These are phyloP conservation scores for Labrus mixtus DNA, from an alignment of 2,113 vertebrate species.

Conservation along the genomic window DNA sequence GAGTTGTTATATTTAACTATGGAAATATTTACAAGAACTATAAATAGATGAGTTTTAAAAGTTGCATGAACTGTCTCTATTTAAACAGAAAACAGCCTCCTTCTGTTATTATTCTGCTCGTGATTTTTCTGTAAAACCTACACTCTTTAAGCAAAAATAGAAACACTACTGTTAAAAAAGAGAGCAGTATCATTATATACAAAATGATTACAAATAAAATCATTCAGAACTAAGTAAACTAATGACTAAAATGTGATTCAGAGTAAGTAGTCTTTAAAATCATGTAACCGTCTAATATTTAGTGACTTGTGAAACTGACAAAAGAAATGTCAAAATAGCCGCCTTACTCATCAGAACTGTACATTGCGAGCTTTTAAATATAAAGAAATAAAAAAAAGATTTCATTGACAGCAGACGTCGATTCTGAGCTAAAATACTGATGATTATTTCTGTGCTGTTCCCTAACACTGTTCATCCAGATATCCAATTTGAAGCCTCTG, in stretches of 20 bases:
- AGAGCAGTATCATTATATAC: too few species aligned
- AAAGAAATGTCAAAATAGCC: conserved; percentile 23
- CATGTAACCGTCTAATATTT: not conserved
- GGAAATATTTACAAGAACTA: too few species aligned
- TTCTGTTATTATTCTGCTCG: too few species aligned
- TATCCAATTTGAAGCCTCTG: conserved; percentile 14
- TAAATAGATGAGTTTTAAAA: too few species aligned
- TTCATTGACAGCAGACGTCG: conserved; percentile 31
- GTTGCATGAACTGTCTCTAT: too few species aligned
- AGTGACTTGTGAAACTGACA: conserved; percentile 22
- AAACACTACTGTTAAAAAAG: too few species aligned
- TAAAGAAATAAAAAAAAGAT: conserved; percentile 35
- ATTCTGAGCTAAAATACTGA: conserved; percentile 31
- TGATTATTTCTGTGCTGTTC: conserved; percentile 27
- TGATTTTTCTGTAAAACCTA: too few species aligned
- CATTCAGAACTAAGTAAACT: not conserved
- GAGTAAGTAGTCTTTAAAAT: conserved; percentile 4
- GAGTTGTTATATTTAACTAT: too few species aligned
- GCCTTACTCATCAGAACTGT: conserved; percentile 12
- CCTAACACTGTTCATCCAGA: conserved; percentile 13
- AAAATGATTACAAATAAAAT: too few species aligned
- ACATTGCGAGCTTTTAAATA: conserved; percentile 16
- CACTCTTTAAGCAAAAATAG: too few species aligned
- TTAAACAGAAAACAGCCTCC: too few species aligned
- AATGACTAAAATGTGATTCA: not conserved